These are phyloP conservation scores for Heliconius erato DNA, from an alignment of 2,888 invertebrate genomes.

Conservation along the genomic window DNA sequence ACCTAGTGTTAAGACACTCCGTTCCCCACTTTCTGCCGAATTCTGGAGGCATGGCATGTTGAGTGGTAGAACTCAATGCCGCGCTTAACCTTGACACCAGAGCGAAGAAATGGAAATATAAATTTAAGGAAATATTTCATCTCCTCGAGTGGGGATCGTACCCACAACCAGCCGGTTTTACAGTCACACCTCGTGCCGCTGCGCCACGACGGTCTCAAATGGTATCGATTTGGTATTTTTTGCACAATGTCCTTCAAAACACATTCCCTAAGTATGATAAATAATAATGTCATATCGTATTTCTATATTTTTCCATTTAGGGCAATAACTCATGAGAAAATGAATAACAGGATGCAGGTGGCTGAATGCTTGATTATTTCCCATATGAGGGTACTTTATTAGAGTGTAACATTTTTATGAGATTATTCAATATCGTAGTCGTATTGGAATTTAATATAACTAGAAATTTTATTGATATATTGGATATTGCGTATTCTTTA, in stretches of 20 bases:
- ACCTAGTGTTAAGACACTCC: too few relatives aligned
- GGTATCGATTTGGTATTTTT: too few relatives aligned
- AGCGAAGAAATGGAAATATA: too few relatives aligned
- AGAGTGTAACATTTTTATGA: constrained; percentile 13
- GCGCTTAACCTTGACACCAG: too few relatives aligned
- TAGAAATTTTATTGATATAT: neutral
- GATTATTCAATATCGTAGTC: neutral
- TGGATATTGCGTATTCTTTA: neutral
- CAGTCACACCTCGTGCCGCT: too few relatives aligned
- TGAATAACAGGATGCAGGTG: constrained; percentile 26
- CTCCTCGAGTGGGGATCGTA: too few relatives aligned
- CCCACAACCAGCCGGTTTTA: too few relatives aligned
- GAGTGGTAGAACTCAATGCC: too few relatives aligned
- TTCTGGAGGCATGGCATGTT: too few relatives aligned
- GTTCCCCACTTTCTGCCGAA: too few relatives aligned
- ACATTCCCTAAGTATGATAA: neutral
- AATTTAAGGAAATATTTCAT: too few relatives aligned
- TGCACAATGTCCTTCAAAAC: neutral
- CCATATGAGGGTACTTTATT: constrained; percentile 10
- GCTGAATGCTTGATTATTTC: neutral
- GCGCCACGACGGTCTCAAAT: neutral
- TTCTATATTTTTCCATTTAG: constrained; percentile 15
- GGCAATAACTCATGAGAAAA: constrained; percentile 17
- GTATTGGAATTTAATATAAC: neutral
- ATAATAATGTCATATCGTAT: neutral